Evolutionary conservation across 2,888 invertebrate species (phyloP).

Genomic region (Elysia crispata): DNA sequence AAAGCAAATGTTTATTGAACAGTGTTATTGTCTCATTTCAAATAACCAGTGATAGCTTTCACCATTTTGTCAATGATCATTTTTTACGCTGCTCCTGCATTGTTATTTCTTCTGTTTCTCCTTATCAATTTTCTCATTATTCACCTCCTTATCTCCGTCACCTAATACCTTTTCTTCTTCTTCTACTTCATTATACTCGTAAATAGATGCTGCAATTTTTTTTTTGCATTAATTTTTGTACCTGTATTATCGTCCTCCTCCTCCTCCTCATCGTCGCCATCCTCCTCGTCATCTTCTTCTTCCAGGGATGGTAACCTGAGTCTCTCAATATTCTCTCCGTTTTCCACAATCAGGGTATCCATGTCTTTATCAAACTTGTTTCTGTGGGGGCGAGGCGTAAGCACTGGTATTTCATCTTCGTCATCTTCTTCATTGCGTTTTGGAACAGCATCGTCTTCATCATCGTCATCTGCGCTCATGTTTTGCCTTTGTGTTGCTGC

Average conservation of each 20-base stretch:
- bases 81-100: background rate
- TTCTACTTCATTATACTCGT: no score
- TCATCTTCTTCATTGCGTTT: slow-evolving; percentile 12
- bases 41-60: background rate
- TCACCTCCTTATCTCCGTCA: background rate
- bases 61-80: background rate
- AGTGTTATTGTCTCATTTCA: background rate
- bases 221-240: no score
- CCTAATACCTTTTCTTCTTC: background rate
- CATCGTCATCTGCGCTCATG: background rate
- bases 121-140: background rate
- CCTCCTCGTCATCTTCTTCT: slow-evolving; percentile 21
- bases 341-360: slow-evolving; percentile 27
- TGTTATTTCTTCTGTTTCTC: background rate
- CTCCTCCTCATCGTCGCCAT: background rate
- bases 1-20: background rate
- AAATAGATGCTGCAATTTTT: no score
- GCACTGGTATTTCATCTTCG: slow-evolving; percentile 17
- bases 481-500: background rate
- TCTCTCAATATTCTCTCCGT: slow-evolving; percentile 20
- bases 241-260: background rate
- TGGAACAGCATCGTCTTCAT: background rate
- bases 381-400: slow-evolving; percentile 25
- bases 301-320: slow-evolving; percentile 24
- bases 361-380: slow-evolving; percentile 22